Conservation (phyloP, 1,140 invertebrate genomes). For the Temnothorax curvispinosus region DNA sequence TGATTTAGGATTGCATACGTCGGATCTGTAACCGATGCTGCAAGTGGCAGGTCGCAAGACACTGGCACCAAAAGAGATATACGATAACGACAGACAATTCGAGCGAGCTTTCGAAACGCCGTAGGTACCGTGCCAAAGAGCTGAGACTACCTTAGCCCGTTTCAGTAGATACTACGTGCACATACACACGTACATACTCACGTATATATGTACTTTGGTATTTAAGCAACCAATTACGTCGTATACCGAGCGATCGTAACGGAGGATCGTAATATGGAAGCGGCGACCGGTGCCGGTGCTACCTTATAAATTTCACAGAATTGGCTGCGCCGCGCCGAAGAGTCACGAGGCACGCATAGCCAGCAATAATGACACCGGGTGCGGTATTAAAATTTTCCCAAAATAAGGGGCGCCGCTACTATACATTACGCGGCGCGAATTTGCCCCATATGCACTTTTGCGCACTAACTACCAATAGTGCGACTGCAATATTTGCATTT, state of each 20-base stretch:
- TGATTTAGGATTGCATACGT: conserved; percentile 16
- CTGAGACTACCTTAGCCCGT: conserved; percentile 35
- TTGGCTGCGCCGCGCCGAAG: conserved; percentile 62
- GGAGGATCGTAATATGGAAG: conserved; percentile 65
- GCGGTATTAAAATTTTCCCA: conserved; percentile 64
- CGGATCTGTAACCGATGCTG: conserved; percentile 7
- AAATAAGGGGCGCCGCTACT: conserved; percentile 40
- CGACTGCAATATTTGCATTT: background rate
- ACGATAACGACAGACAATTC: conserved; percentile 65
- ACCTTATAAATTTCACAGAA: conserved; percentile 77
- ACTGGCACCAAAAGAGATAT: conserved; percentile 46
- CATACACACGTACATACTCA: background rate
- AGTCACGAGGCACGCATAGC: conserved; percentile 55
- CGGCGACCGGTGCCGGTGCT: conserved; percentile 47
- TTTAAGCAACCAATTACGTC: conserved; percentile 79
- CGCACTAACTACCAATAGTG: background rate
- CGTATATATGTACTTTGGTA: conserved; percentile 61
- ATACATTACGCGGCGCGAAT: background rate
- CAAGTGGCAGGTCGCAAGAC: conserved; percentile 45
- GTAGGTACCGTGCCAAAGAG: conserved; percentile 60
- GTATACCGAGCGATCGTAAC: conserved; percentile 67
- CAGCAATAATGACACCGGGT: conserved; percentile 55
- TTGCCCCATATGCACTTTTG: background rate
- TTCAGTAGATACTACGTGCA: conserved; percentile 2
- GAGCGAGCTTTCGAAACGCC: conserved; percentile 56